phyloP scores from a whole-genome alignment of 1,140 invertebrate genomes.

The Lanistes nyassanus region DNA sequence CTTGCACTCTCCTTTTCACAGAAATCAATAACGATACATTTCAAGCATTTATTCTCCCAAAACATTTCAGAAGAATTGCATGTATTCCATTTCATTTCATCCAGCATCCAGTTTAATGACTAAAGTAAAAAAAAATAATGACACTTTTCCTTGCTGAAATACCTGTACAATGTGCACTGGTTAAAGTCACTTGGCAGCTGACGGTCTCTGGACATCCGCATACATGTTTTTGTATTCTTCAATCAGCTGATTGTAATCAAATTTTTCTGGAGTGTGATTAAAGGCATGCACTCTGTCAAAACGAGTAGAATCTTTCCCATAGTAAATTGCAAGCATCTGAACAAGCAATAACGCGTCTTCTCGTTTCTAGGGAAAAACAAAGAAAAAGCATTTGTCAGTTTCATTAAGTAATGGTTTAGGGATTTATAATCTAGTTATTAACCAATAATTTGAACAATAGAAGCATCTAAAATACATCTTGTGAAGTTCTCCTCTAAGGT shows the following conservation, averaged over 20 bases:
- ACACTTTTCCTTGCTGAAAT: too few relatives aligned
- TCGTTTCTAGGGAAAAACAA: slow-evolving; percentile 41
- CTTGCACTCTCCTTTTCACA: too few relatives aligned
- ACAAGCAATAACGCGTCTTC: slow-evolving; percentile 43
- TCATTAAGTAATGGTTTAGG: neutral
- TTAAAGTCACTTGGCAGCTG: too few relatives aligned
- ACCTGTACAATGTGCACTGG: too few relatives aligned
- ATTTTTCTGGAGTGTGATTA: slow-evolving; percentile 47
- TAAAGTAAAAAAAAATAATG: too few relatives aligned
- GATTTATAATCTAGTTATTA: neutral
- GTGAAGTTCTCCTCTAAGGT: too few relatives aligned
- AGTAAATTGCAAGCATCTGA: slow-evolving; percentile 48
- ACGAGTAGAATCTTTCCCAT: slow-evolving; percentile 35
- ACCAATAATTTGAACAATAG: neutral
- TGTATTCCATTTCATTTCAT: too few relatives aligned
- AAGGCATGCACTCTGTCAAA: slow-evolving; percentile 43
- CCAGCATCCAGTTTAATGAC: too few relatives aligned
- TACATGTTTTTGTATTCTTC: slow-evolving; percentile 39
- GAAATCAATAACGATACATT: too few relatives aligned
- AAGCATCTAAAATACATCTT: neutral
- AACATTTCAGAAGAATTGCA: too few relatives aligned
- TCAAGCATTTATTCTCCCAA: too few relatives aligned
- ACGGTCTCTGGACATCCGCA: neutral
- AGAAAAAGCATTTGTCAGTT: neutral
- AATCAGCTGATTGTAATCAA: slow-evolving; percentile 45